phyloP scores from a whole-genome alignment of 2,888 invertebrate genomes.

The Temnothorax rugatulus region DNA sequence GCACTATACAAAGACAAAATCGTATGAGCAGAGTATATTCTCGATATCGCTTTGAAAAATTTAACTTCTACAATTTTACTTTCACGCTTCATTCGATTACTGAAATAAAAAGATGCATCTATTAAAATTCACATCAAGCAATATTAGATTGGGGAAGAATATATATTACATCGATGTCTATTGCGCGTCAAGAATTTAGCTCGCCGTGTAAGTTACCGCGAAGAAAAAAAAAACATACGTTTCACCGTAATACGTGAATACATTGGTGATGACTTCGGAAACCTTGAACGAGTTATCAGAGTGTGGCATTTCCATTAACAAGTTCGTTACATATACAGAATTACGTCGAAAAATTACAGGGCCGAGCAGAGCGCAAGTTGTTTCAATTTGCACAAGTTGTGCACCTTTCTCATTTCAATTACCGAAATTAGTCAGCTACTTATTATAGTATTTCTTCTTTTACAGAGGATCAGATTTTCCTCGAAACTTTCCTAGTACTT shows the following conservation, averaged over 20 bases:
- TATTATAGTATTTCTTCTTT: not conserved
- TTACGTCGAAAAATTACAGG: not conserved
- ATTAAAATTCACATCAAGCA: not conserved
- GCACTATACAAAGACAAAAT: not conserved
- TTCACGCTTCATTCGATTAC: not conserved
- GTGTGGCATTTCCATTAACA: constrained; percentile 39
- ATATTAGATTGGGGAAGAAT: not conserved
- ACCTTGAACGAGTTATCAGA: constrained; percentile 41
- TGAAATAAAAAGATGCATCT: not conserved
- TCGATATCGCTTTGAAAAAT: not conserved
- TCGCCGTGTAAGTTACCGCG: not conserved
- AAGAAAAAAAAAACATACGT: not conserved
- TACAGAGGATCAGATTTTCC: not conserved
- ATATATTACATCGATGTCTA: not conserved
- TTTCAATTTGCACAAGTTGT: not conserved
- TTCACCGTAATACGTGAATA: not conserved
- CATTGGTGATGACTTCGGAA: not conserved
- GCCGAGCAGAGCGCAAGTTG: no score
- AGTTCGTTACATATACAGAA: not conserved
- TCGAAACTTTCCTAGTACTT: not conserved
- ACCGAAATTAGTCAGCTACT: not conserved
- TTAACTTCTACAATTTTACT: not conserved
- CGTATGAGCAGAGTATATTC: not conserved
- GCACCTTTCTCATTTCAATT: not conserved
- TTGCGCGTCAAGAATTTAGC: not conserved